Base-by-base conservation (phyloP, 2,797 vertebrate species). In the Sebastiscus albofasciatus region DNA sequence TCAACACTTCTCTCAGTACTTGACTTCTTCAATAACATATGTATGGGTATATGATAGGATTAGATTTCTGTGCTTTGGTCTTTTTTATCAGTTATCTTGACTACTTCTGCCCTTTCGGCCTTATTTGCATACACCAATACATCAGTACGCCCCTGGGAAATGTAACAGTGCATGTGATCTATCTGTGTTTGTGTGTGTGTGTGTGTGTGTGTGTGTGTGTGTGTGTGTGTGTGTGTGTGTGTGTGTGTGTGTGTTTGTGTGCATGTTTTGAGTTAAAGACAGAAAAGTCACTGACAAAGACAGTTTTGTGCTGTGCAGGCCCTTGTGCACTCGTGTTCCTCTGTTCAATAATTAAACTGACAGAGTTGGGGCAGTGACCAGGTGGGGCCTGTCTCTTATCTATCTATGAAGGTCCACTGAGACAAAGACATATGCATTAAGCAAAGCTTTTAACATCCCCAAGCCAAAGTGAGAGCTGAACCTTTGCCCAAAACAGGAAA, bases 301-400 rank as follows among this genome's bases (percentile, higher is more conserved):
- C 46, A 61, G 2, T 61, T 29, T 74, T 66, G 64, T 59, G 56
- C 76, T 18, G 26, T 8, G 18, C 33, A 60, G 64, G 42, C 69
- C 34, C 27, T 8, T 42, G 29, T 66, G 64, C 64, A 9, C 60
- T 71, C 9, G 6, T 59, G 59, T 83, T 80, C 72, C 61, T 59
- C 74, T 87, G 74, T 82, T 94, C 74, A 93, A 92, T 94, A 89
- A 94, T 95, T 93, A 85, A 94, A 89, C 54, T 34, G 75, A 81
- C 72, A 92, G 78, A 77, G 84, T 80, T 77, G 24, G 16, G 75
- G 65, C 55, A 58, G 82, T 79, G 80, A 89, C 87, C 77, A 81
- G 83, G 73, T 85, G 67, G 59, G 66, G 18, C 60, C 56, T 80
- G 60, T 75, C 78, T 91, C 69, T 82, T 85, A 56, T 82, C 83